These are phyloP conservation scores for Calvadosia cruxmelitensis DNA, from an alignment of 30 jellyfish, hydroid and myxozoan genomes.

Conservation along the genomic window DNA sequence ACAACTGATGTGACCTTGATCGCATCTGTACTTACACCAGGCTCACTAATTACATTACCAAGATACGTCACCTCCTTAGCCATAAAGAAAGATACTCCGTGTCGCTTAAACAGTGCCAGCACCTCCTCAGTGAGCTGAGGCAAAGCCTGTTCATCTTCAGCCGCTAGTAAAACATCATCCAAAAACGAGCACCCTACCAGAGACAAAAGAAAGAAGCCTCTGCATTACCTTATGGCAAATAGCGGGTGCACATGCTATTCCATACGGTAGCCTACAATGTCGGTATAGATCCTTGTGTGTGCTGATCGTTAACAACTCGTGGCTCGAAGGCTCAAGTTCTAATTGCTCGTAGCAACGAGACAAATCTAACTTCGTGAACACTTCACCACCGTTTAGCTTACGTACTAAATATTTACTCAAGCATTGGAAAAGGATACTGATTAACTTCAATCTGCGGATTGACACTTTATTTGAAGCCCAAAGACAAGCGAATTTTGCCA, in stretches of 20 bases:
- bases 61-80: conserved; percentile 11
- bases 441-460: background rate
- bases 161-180: too few relatives aligned
- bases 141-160: conserved; percentile 5
- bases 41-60: conserved; percentile 19
- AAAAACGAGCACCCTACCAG: too few relatives aligned
- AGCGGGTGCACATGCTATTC: background rate
- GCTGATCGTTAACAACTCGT: background rate
- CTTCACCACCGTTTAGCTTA: conserved; percentile 13
- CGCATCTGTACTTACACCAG: conserved; percentile 21
- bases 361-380: conserved; percentile 32
- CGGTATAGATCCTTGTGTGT: conserved; percentile 15
- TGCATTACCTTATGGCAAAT: too few relatives aligned
- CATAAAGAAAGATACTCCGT: conserved; percentile 17
- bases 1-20: conserved; percentile 11
- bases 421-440: conserved; percentile 9
- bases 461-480: background rate
- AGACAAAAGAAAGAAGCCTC: too few relatives aligned
- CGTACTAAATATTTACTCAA: background rate
- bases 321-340: background rate
- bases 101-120: background rate
- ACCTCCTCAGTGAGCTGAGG: conserved; percentile 3
- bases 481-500: background rate
- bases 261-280: background rate
- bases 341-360: conserved; percentile 2